A percentile compares a stretch with the other conserved stretches of the same genome.
Conservation (phyloP, 1,140 invertebrate genomes). For the Tetragonula clypearis region DNA sequence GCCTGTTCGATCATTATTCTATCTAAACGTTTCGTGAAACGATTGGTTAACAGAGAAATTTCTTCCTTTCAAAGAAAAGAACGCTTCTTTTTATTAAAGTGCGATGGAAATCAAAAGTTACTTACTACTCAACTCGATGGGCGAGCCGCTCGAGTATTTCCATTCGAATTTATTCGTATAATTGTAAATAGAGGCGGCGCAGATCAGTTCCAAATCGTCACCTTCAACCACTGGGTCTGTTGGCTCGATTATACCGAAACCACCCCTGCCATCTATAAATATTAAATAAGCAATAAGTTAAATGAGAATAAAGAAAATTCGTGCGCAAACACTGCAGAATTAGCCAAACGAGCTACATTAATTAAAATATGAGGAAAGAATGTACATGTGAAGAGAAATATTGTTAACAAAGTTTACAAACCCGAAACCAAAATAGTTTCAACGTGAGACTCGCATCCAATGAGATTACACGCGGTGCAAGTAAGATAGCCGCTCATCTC, state of each 20-base stretch:
- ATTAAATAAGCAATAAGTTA: background rate
- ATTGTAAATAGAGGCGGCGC: constrained; percentile 83
- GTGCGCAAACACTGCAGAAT: no score
- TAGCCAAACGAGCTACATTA: no score
- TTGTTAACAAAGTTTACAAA: constrained; percentile 47
- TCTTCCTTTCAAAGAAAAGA: background rate
- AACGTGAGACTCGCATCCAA: constrained; percentile 61
- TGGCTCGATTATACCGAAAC: constrained; percentile 75
- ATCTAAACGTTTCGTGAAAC: constrained; percentile 51
- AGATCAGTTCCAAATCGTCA: constrained; percentile 82
- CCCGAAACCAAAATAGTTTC: constrained; percentile 70
- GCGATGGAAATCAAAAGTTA: constrained; percentile 13
- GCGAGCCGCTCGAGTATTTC: constrained; percentile 60
- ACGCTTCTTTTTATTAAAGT: background rate
- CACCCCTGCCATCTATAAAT: constrained; percentile 75
- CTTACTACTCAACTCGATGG: constrained; percentile 55
- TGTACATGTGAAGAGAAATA: no score
- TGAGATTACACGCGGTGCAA: constrained; percentile 68
- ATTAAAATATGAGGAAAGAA: no score
- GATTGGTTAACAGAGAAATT: background rate
- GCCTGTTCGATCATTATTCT: constrained; percentile 48
- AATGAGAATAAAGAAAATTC: background rate
- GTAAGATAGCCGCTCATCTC: constrained; percentile 67
- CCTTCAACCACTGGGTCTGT: constrained; percentile 79
- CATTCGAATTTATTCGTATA: constrained; percentile 79